Percentiles rank a stretch among this genome's conserved stretches.
Conservation (phyloP, 2,888 invertebrate species). For the Heliconius erato region DNA sequence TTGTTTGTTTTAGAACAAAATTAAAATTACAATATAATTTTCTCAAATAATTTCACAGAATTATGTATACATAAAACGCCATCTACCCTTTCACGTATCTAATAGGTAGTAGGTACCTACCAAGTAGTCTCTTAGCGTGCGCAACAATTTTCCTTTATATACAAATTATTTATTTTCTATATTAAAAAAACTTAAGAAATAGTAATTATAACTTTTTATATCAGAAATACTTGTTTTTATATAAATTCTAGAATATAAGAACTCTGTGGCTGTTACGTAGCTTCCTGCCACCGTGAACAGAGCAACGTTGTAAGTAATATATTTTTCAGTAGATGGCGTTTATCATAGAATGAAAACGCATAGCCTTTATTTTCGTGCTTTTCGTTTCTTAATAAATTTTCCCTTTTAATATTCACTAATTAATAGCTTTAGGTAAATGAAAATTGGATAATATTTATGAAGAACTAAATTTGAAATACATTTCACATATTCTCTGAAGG, state of each 20-base stretch:
- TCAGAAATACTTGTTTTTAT: not conserved
- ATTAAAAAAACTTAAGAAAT: not conserved
- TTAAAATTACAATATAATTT: no score
- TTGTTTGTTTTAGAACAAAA: no score
- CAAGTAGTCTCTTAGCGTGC: no score
- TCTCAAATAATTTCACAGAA: not conserved
- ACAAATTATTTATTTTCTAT: no score
- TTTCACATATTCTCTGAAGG: not conserved
- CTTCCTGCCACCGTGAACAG: not conserved
- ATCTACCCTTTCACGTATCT: constrained; percentile 25
- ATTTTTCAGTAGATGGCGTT: constrained; percentile 42
- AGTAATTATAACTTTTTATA: not conserved
- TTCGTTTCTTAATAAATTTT: not conserved
- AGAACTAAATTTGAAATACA: no score
- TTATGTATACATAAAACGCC: constrained; percentile 23
- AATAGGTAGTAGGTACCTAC: constrained; percentile 7
- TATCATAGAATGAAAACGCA: no score
- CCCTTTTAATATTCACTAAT: not conserved
- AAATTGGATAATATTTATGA: not conserved
- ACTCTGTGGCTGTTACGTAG: not conserved
- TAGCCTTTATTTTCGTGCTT: not conserved
- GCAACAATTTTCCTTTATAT: no score
- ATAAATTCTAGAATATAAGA: not conserved
- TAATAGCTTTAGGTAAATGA: not conserved
- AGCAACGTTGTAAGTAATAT: constrained; percentile 34